These are phyloP conservation scores for Brienomyrus longianalis DNA, from an alignment of 2,113 vertebrate genomes.

Conservation along the genomic window DNA sequence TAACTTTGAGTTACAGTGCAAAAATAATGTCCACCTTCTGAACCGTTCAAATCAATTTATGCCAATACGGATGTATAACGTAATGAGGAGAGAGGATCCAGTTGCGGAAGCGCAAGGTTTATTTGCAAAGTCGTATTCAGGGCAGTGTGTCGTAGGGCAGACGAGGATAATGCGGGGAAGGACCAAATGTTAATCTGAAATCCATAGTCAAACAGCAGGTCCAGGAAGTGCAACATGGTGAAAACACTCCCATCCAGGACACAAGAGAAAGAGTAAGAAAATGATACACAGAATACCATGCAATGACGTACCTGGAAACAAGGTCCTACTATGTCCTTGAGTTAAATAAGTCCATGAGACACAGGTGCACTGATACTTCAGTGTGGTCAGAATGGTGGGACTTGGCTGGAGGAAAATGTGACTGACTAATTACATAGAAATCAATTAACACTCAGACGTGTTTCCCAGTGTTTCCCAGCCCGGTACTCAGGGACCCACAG, in stretches of 20 bases:
- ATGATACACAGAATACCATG: neutral
- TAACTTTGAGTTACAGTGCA: neutral
- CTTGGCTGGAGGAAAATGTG: neutral
- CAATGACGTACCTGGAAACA: neutral
- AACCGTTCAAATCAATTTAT: neutral
- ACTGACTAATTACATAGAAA: neutral
- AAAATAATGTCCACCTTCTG: neutral
- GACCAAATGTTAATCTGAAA: neutral
- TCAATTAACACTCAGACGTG: neutral
- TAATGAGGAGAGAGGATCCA: neutral
- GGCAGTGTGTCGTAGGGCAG: neutral
- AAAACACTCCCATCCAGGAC: neutral
- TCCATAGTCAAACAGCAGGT: neutral
- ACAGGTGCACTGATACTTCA: neutral
- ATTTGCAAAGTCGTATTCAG: neutral
- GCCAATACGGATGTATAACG: neutral
- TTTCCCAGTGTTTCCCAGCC: neutral
- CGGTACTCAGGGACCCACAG: neutral
- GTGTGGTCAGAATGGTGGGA: neutral
- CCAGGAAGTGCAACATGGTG: neutral
- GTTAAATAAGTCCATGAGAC: neutral
- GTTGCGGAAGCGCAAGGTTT: neutral
- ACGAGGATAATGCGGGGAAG: neutral
- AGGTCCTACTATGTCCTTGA: neutral
- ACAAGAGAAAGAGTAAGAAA: neutral